Evolutionary conservation across 2,888 invertebrate genomes (phyloP).

Genomic region (Ethmia dodecea): DNA sequence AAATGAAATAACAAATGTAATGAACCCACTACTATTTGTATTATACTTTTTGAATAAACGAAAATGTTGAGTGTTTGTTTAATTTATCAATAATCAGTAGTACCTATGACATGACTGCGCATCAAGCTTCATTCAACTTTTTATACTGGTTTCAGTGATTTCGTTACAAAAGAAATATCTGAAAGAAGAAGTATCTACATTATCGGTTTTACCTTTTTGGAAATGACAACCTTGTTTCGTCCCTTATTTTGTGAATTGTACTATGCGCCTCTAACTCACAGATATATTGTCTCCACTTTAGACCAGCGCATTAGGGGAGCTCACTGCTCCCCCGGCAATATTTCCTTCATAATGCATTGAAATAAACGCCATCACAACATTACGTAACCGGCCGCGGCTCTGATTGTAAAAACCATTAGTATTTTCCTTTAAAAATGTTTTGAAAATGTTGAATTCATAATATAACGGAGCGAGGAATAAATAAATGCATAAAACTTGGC

Average conservation of each 20-base stretch:
- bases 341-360: slow-evolving; percentile 52
- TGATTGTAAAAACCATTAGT: slow-evolving; percentile 32
- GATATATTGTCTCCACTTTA: slow-evolving; percentile 58
- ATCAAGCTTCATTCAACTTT: too few relatives aligned
- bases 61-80: too few relatives aligned
- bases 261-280: slow-evolving; percentile 58
- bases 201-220: too few relatives aligned
- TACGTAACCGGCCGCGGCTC: slow-evolving; percentile 20
- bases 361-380: slow-evolving; percentile 58
- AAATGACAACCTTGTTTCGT: slow-evolving; percentile 37
- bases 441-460: slow-evolving; percentile 14
- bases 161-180: too few relatives aligned
- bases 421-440: slow-evolving; percentile 19
- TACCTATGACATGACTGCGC: too few relatives aligned
- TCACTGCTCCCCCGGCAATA: slow-evolving; percentile 40
- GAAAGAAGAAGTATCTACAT: too few relatives aligned
- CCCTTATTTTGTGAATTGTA: slow-evolving; percentile 48
- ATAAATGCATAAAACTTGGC: slow-evolving; percentile 18
- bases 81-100: too few relatives aligned
- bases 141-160: too few relatives aligned
- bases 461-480: slow-evolving; percentile 29
- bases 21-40: too few relatives aligned
- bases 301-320: slow-evolving; percentile 53
- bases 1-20: too few relatives aligned
- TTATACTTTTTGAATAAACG: too few relatives aligned